A percentile compares a stretch with the other conserved stretches of the same genome.
These are phyloP conservation scores for Bombus fervidus DNA, from an alignment of 1,140 invertebrate genomes.

Conservation along the genomic window DNA sequence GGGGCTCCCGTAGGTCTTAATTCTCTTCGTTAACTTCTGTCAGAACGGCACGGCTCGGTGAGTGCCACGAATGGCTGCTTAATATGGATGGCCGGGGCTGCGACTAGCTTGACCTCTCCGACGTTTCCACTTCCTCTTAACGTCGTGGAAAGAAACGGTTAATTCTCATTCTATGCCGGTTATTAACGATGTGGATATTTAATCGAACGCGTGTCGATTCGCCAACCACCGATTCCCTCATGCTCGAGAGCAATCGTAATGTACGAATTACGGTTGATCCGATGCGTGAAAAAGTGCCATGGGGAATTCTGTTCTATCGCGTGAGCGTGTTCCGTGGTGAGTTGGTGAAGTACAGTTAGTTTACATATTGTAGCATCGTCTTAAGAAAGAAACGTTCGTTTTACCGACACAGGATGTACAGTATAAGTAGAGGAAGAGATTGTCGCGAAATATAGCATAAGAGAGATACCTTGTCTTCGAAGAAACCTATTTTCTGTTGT, in stretches of 20 bases:
- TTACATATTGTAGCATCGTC: no score
- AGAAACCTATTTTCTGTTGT: no score
- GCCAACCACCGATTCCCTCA: not conserved
- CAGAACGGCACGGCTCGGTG: not conserved
- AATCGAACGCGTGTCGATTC: no score
- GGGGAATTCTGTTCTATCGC: not conserved
- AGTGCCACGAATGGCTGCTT: not conserved
- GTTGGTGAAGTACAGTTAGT: no score
- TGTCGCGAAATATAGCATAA: no score
- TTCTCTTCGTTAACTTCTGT: conserved; percentile 2
- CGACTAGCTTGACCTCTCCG: not conserved
- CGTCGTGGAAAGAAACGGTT: not conserved
- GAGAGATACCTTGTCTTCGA: no score
- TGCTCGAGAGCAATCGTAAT: not conserved
- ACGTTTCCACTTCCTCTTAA: not conserved
- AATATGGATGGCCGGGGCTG: not conserved
- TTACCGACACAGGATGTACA: no score
- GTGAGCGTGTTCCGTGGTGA: no score
- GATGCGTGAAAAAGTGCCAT: not conserved
- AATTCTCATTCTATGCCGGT: not conserved
- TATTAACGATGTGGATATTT: not conserved
- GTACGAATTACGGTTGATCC: not conserved
- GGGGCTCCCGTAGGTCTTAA: not conserved
- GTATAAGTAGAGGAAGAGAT: no score
- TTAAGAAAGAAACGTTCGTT: no score